phyloP scores from a whole-genome alignment of 2,113 vertebrate species.

The Erythrocebus patas region DNA sequence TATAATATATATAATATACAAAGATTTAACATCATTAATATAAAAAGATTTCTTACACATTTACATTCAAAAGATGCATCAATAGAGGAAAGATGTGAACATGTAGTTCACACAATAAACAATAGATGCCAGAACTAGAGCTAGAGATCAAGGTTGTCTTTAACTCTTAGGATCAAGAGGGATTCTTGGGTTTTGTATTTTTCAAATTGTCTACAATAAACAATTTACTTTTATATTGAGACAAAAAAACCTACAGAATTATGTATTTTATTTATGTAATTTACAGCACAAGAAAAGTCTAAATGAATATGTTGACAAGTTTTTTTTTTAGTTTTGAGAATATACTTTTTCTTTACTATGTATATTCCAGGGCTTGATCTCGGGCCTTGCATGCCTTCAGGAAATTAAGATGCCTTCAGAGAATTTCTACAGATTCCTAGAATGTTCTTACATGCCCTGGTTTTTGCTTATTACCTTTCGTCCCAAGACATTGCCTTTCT shows the following conservation, averaged over 20 bases:
- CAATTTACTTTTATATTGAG: not conserved
- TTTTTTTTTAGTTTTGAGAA: not conserved
- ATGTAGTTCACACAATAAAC: not conserved
- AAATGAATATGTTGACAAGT: not conserved
- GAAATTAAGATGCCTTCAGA: not conserved
- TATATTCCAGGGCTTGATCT: not conserved
- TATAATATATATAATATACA: not conserved
- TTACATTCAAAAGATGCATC: not conserved
- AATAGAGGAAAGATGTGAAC: not conserved
- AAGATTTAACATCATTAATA: not conserved
- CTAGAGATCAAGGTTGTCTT: not conserved
- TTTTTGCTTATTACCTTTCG: conserved; percentile 27
- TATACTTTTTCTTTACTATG: not conserved
- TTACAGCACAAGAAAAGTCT: not conserved
- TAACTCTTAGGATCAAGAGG: not conserved
- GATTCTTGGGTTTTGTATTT: not conserved
- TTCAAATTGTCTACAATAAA: not conserved
- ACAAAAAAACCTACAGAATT: not conserved
- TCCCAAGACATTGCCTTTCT: not conserved
- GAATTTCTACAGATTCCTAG: not conserved
- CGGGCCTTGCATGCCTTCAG: not conserved
- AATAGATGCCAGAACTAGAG: not conserved
- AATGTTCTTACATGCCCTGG: not conserved
- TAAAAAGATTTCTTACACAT: not conserved
- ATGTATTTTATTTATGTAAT: not conserved